Evolutionary conservation across 2,797 vertebrate species (phyloP), one percentile per base, ranked within the genome.

Genomic region (Mionectes olivaceus): DNA sequence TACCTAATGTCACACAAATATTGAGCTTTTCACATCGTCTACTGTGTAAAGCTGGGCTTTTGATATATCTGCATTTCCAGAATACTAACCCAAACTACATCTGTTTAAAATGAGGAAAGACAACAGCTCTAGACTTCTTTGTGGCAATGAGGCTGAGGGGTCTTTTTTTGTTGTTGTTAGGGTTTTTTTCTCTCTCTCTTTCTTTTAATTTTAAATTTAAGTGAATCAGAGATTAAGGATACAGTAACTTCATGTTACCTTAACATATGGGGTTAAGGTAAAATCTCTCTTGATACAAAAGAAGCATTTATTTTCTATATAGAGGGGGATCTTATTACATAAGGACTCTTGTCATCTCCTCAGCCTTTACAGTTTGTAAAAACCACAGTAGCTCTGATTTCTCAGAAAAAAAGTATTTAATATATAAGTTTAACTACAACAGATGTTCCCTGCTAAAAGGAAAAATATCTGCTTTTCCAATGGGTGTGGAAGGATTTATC

Each of bases 1-100:
- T 91, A 89, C 53, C 82, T 77, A 83, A 74, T 87, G 94, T 83
- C 65, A 81, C 52, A 96, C 89, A 94, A 91, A 89, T 91, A 94
- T 83, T 94, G 73, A 89, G 84, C 84, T 89, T 83, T 60, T 91
- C 19, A 15, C 56, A 85, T 50, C 92, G 84, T 93, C 71, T 67
- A 32, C 18, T 49, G 19, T 39, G 69, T 87, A 95, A 93, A 93
- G 32, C 70, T 73, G 59, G 47, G 74, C 90, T 90, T 95, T 95
- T 83, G n/a, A 71, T 27, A 53, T 8, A 60, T 2, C 52, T 76
- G 32, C 55, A 50, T 65, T 96, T 96, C 94, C 69, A 92, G 90
- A 96, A 96, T 50, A 78, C 55, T 50, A 83, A 74, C 28, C 69
- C 47, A 88, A 84, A 82, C 25, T 16, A 63, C 41, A 52, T 32